Conservation (phyloP, 92 coral and sea anemone genomes). For the Diadumene lineata region DNA sequence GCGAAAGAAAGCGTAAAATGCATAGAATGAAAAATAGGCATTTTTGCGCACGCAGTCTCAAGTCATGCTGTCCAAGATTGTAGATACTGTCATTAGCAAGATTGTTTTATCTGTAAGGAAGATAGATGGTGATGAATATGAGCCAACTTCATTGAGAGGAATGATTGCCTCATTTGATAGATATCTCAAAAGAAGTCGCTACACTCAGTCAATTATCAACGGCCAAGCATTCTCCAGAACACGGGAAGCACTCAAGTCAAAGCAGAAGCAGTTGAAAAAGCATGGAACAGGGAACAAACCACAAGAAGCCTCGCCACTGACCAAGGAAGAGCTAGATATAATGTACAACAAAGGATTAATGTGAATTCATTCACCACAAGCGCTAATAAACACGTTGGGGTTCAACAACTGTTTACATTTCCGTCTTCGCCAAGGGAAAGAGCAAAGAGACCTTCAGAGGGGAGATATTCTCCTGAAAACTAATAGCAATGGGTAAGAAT, state of each 20-base stretch:
- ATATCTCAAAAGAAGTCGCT: conserved; percentile 28
- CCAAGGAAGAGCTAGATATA: too few species aligned
- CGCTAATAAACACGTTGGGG: background rate
- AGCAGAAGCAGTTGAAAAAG: background rate
- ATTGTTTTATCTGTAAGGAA: conserved; percentile 40
- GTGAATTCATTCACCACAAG: too few species aligned
- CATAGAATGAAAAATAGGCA: too few species aligned
- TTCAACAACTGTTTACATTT: background rate
- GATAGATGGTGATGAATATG: conserved; percentile 42
- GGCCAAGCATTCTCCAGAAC: conserved; percentile 52
- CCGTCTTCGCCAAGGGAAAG: too few species aligned
- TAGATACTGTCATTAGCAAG: conserved; percentile 16
- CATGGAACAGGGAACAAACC: background rate
- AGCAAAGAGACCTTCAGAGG: too few species aligned
- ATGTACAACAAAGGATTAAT: too few species aligned
- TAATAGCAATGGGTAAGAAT: too few species aligned
- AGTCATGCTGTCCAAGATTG: too few species aligned
- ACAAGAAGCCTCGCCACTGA: background rate
- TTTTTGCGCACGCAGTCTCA: too few species aligned
- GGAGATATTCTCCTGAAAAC: too few species aligned
- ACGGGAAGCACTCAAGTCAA: conserved; percentile 41
- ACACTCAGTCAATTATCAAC: conserved; percentile 48
- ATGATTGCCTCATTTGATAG: conserved; percentile 45
- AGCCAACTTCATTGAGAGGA: conserved; percentile 34
- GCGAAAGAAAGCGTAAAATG: too few species aligned